A percentile compares a stretch with the other conserved stretches of the same genome.
Conservation (phyloP, 2,888 invertebrate species). For the Pterostichus madidus region DNA sequence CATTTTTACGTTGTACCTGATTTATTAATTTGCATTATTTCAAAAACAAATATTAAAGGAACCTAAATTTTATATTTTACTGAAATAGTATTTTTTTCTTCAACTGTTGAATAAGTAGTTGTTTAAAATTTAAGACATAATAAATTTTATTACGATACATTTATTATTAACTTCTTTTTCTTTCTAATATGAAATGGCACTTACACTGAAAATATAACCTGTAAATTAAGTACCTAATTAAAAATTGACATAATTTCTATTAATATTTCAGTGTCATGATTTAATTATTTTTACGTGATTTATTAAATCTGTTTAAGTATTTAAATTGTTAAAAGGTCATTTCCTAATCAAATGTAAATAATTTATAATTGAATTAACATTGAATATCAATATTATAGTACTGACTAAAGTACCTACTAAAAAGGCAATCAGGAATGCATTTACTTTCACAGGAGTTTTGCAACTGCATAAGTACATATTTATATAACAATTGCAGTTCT, state of each 20-base stretch:
- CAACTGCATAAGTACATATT: not conserved
- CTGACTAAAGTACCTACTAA: not conserved
- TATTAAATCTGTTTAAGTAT: not conserved
- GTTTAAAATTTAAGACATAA: too few relatives aligned
- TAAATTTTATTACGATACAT: too few relatives aligned
- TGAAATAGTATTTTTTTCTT: too few relatives aligned
- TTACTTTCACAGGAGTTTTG: not conserved
- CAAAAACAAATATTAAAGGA: too few relatives aligned
- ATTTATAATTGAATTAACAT: constrained; percentile 44
- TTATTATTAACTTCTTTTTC: too few relatives aligned
- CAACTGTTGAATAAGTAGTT: too few relatives aligned
- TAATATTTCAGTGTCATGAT: not conserved
- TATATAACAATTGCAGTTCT: too few relatives aligned
- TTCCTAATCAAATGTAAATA: constrained; percentile 22
- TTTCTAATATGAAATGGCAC: too few relatives aligned
- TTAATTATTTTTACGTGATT: not conserved
- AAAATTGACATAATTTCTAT: not conserved
- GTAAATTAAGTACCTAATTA: not conserved
- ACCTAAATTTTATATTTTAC: too few relatives aligned
- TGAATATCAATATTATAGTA: constrained; percentile 2
- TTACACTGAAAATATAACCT: too few relatives aligned
- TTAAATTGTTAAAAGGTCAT: constrained; percentile 16
- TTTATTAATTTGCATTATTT: too few relatives aligned
- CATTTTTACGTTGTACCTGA: too few relatives aligned
- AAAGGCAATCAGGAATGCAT: not conserved